These are phyloP conservation scores for Poicephalus gulielmi DNA, from an alignment of 2,113 vertebrate species.

Conservation along the genomic window DNA sequence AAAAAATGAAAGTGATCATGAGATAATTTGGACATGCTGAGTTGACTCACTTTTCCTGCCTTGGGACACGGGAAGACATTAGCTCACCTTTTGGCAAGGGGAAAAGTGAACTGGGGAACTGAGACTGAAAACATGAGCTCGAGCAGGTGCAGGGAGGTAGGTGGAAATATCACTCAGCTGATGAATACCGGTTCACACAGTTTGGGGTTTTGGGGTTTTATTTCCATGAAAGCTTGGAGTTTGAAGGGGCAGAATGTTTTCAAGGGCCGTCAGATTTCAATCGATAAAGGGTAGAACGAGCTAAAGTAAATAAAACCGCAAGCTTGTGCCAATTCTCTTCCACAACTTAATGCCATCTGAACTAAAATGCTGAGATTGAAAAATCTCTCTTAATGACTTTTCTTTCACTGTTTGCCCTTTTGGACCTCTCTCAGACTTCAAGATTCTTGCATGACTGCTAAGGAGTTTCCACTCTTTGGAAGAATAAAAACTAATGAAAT, in stretches of 20 bases:
- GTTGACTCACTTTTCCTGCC: constrained; percentile 12
- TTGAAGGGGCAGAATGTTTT: background rate
- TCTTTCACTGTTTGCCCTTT: background rate
- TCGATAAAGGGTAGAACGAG: background rate
- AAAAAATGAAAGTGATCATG: background rate
- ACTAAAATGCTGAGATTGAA: background rate
- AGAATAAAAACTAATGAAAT: background rate
- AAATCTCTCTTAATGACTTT: background rate
- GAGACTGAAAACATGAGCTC: background rate
- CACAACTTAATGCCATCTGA: background rate
- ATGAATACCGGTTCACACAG: background rate
- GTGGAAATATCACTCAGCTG: background rate
- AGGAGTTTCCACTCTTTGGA: background rate
- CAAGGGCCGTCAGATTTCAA: background rate
- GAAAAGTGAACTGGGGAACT: background rate
- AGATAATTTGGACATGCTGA: background rate
- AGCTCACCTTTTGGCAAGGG: constrained; percentile 31
- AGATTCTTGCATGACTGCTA: background rate
- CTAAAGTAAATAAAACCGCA: background rate
- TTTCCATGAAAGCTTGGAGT: background rate
- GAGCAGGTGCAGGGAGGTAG: background rate
- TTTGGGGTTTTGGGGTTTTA: background rate
- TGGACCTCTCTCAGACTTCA: background rate
- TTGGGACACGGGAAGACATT: constrained; percentile 11
- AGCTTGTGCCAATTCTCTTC: background rate